Evolutionary conservation across 2,888 invertebrate species (phyloP).

Genomic region (Chironomus tentans): DNA sequence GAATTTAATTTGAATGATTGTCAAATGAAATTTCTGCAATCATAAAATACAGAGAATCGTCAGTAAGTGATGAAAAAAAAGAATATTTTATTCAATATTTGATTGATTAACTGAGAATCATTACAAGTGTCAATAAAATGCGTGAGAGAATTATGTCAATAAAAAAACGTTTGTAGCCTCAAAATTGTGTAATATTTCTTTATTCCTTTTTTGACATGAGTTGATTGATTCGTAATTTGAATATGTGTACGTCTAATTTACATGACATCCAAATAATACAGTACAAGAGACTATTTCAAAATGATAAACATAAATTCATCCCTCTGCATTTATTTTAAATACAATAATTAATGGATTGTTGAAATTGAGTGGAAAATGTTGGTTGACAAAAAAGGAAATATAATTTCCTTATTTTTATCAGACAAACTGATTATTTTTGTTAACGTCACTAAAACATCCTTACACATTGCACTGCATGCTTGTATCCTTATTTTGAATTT

Average conservation of each 20-base stretch:
- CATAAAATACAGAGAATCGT: too few relatives aligned
- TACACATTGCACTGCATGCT: background rate
- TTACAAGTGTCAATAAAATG: conserved; percentile 9
- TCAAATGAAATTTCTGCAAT: too few relatives aligned
- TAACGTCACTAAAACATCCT: conserved; percentile 9
- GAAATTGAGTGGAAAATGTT: conserved; percentile 26
- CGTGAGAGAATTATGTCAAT: background rate
- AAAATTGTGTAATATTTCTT: conserved; percentile 6
- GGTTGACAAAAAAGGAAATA: conserved; percentile 25
- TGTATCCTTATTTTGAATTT: background rate
- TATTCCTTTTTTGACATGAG: too few relatives aligned
- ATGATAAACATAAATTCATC: background rate
- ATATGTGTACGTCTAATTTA: background rate
- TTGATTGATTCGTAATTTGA: conserved; percentile 23
- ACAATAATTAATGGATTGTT: conserved; percentile 23
- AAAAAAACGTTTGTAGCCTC: background rate
- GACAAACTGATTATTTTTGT: background rate
- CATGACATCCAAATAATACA: background rate
- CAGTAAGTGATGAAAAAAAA: background rate
- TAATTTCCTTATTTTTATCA: conserved; percentile 20
- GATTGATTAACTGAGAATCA: conserved; percentile 26
- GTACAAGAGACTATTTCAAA: background rate
- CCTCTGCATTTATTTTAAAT: background rate
- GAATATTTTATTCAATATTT: too few relatives aligned
- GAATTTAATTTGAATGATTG: too few relatives aligned